Base-by-base conservation (phyloP, 2,888 invertebrate genomes). In the Oscheius sp. region DNA sequence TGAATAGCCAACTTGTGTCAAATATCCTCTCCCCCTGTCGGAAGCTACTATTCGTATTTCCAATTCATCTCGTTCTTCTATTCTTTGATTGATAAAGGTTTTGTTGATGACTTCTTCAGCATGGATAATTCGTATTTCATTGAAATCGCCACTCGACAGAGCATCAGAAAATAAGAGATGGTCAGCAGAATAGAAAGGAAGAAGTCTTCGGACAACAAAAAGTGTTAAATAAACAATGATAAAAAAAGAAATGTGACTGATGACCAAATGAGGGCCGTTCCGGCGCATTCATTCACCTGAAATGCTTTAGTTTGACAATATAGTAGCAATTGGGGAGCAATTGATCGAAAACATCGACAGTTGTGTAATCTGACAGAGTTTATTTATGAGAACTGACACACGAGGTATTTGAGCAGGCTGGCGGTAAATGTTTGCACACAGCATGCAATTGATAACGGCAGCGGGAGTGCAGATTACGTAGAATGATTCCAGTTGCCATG, bases 41-140 rank as follows among this genome's bases (percentile, higher is more conserved):
- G 75, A 71, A 26, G 72, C 67, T 1, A 75, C 68, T 0, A 75
- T 65, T 44, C 75, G 54, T 33, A 75, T 50, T 22, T 75, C 75
- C 1, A 75, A 17, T 26, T 57, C 45, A 59, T 49, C 33, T 32
- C 24, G 26, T n/a, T 26, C 28, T 4, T 26, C 28, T n/a, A 59
- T 8, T 24, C 17, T 41, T 8, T 6, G 22, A 6, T 17, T 8
- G 17, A 44, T n/a, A n/a, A n/a, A n/a, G n/a, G 17, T 24, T 2
- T 41, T 14, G 28, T 59, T 44, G 44, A 59, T 44, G 44, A 28
- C 28, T 17, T 28, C 17, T 8, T 59, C 28, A 17, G 59, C 59
- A 17, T 44, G 44, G 26, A n/a, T 1, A 2, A 44, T n/a, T 20
- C 59, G 9, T 8, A 17, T 41, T 8, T 59, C 28, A 17, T 59